These are phyloP conservation scores for Gymnogyps californianus DNA, from an alignment of 2,113 vertebrate species.

Conservation along the genomic window DNA sequence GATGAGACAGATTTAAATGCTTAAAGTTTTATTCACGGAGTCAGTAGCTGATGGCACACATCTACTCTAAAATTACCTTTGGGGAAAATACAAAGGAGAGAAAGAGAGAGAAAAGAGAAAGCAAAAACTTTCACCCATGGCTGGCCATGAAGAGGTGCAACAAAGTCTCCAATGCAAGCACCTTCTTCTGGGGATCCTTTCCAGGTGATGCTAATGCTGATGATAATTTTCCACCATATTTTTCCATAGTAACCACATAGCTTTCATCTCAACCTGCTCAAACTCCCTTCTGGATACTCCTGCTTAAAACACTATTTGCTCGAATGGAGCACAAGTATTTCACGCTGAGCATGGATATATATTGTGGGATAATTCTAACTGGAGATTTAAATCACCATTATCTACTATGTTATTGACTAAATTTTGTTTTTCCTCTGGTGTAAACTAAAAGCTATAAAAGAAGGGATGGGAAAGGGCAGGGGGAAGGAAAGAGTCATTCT, in stretches of 20 bases:
- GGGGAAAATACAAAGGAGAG: not conserved
- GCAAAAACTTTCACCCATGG: not conserved
- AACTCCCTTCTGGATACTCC: not conserved
- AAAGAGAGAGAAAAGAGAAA: not conserved
- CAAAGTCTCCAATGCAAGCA: not conserved
- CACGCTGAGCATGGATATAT: not conserved
- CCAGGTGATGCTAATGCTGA: not conserved
- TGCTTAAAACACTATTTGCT: not conserved
- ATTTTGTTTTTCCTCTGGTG: not conserved
- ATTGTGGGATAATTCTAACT: not conserved
- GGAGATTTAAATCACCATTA: not conserved
- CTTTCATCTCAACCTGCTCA: not conserved
- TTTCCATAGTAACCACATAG: not conserved
- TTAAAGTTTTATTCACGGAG: not conserved
- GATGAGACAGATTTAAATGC: not conserved
- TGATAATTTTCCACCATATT: not conserved
- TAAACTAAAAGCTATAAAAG: not conserved
- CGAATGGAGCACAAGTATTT: not conserved
- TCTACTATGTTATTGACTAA: not conserved
- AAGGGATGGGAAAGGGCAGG: not conserved
- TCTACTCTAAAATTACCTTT: not conserved
- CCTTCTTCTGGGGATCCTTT: not conserved
- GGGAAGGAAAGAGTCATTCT: not conserved
- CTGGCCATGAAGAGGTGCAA: not conserved
- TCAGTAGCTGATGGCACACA: not conserved